Percentiles rank a stretch among this genome's conserved stretches.
Evolutionary conservation across 2,113 vertebrate species (phyloP).

Genomic region (Ceyx melanurus): DNA sequence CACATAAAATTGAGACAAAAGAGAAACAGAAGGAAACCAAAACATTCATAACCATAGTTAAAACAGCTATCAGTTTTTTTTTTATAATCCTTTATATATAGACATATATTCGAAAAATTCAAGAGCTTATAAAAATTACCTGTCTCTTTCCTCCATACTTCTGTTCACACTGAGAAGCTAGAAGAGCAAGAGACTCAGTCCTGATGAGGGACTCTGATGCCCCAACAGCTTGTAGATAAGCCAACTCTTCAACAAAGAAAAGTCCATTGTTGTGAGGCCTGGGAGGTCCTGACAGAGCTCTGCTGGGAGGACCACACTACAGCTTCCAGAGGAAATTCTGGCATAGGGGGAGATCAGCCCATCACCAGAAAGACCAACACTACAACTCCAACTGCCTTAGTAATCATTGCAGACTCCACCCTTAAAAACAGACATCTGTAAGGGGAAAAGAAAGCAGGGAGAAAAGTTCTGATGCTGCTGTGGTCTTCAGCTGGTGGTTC

Average conservation of each 20-base stretch:
- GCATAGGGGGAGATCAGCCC: not conserved
- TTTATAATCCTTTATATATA: not conserved
- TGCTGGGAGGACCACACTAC: accelerated
- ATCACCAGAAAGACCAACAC: not conserved
- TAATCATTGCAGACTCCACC: not conserved
- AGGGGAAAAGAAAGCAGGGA: not conserved
- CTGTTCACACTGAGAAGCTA: accelerated
- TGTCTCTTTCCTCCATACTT: not conserved
- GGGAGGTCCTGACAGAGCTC: accelerated
- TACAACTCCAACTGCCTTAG: not conserved
- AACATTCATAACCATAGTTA: not conserved
- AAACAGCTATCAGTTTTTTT: not conserved
- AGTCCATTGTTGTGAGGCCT: accelerated
- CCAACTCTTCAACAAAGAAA: not conserved
- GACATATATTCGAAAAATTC: not conserved
- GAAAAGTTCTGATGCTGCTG: not conserved
- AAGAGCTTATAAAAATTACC: not conserved
- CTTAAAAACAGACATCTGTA: not conserved
- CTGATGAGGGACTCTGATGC: not conserved
- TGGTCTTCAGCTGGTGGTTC: not conserved
- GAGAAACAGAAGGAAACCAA: not conserved
- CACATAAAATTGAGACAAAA: not conserved
- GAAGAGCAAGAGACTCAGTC: not conserved
- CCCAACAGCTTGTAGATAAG: accelerated
- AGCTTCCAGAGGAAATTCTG: not conserved